Conservation (phyloP, 2,797 vertebrate genomes). For the Calcarius lapponicus region DNA sequence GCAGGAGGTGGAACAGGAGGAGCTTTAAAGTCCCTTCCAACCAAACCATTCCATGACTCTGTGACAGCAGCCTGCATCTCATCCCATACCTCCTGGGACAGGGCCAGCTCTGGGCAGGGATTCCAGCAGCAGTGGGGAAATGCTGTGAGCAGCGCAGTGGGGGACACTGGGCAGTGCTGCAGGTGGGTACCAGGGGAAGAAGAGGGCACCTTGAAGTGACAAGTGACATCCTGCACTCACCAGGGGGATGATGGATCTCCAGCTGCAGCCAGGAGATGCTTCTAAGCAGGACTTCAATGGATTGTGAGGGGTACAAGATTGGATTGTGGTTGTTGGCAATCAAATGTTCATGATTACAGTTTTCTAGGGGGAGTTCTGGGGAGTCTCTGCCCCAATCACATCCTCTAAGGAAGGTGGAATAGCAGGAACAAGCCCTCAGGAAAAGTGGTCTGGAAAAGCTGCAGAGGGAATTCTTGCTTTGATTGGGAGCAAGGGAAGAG, state of each 20-base stretch:
- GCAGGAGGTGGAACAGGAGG: background rate
- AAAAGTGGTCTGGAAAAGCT: background rate
- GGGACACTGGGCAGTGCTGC: background rate
- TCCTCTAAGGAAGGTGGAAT: background rate
- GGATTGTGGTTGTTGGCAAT: background rate
- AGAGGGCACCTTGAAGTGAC: fast-evolving
- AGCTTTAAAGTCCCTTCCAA: background rate
- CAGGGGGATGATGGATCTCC: background rate
- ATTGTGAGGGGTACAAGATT: background rate
- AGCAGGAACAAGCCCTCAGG: background rate
- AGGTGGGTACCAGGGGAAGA: background rate
- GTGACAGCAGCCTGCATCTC: background rate
- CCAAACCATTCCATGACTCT: background rate
- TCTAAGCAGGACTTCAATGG: background rate
- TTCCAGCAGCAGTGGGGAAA: background rate
- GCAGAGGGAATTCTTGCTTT: background rate
- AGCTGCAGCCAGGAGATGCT: background rate
- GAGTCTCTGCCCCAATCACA: background rate
- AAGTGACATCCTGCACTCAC: background rate
- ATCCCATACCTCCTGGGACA: background rate
- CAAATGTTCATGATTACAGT: background rate
- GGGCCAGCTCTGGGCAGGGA: background rate
- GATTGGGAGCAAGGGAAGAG: background rate
- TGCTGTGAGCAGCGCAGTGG: background rate
- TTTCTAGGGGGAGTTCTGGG: background rate